Base-by-base conservation (phyloP, 2,113 vertebrate genomes). In the Fregetta grallaria region DNA sequence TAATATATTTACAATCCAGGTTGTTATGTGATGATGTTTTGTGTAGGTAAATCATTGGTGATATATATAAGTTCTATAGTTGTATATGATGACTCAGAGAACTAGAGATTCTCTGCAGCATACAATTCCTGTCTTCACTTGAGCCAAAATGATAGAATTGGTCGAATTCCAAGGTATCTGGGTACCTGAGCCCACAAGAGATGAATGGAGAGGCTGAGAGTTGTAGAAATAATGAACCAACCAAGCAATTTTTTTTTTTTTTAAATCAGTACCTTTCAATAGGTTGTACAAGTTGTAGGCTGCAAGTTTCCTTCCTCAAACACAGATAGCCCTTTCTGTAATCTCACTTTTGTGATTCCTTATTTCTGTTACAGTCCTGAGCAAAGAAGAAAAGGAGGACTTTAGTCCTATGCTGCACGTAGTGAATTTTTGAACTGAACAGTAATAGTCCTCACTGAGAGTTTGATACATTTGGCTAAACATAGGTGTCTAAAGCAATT, bases 11-110 rank as follows among this genome's bases (percentile, higher is more conserved):
- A 27, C 52, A 27, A 5, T 32, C 29, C 45, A 45, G 63, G 42
- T 30, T 87, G 65, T 73, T 61, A 55, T 32, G 65, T 0, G 0
- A 3, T 55, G 45, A 13, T 66, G 49, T 68, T 52, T 45, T 34
- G 1, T 13, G 70, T 45, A 95, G 80, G 62, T 94, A 96, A 95
- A 96, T 90, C 91, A 90, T 96, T 94, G 94, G 75, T 19, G 76
- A 89, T 61, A 45, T 45, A 45, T 81, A 49, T 36, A 9, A 1
- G 2, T 78, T 84, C 88, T 81, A 59, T 42, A 80, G 67, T 50
- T 76, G 50, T 59, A 50, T 21, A 21, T 0, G 11, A 73, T 96
- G 91, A 96, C 75, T 96, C 91, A 93, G 88, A 94, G 86, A 65
- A 81, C 44, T 52, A 62, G 61, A 75, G 75, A 65, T 44, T 84